These are phyloP conservation scores for Anthrax anthrax DNA, from an alignment of 2,888 invertebrate species.

Conservation along the genomic window DNA sequence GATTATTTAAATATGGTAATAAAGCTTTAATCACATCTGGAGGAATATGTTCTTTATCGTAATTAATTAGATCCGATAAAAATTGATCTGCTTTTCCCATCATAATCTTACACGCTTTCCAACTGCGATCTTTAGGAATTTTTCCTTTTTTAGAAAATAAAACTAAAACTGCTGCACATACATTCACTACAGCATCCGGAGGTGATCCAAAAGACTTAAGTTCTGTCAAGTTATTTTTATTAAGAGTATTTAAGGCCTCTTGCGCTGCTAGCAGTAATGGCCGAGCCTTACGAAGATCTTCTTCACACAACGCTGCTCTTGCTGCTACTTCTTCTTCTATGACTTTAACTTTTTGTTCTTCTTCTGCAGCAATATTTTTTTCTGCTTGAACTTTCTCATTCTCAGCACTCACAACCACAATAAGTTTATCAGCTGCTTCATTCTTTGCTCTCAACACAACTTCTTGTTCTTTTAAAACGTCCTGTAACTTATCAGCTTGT, in stretches of 20 bases:
- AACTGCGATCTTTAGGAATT: constrained; percentile 79
- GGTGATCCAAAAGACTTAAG: constrained; percentile 88
- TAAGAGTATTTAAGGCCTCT: constrained; percentile 79
- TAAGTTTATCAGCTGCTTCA: constrained; percentile 75
- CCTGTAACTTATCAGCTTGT: constrained; percentile 76
- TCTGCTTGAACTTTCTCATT: constrained; percentile 83
- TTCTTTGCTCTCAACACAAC: constrained; percentile 75
- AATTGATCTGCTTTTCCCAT: constrained; percentile 87
- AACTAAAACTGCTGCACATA: constrained; percentile 75
- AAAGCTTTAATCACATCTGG: constrained; percentile 74
- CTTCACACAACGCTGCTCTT: constrained; percentile 73
- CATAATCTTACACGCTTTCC: constrained; percentile 81
- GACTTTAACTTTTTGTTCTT: constrained; percentile 78
- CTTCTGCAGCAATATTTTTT: constrained; percentile 65
- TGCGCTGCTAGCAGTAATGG: constrained; percentile 81
- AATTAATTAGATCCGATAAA: constrained; percentile 63
- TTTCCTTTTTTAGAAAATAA: constrained; percentile 70
- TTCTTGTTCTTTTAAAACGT: constrained; percentile 55
- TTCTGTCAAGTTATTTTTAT: constrained; percentile 88
- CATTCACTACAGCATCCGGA: constrained; percentile 74
- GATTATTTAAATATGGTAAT: constrained; percentile 39
- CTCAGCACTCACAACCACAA: constrained; percentile 73
- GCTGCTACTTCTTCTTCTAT: constrained; percentile 79
- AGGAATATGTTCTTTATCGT: constrained; percentile 88
- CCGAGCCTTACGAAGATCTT: constrained; percentile 80